Evolutionary conservation across 2,797 vertebrate species (phyloP).

Genomic region (Enteromius thamalakanensis): DNA sequence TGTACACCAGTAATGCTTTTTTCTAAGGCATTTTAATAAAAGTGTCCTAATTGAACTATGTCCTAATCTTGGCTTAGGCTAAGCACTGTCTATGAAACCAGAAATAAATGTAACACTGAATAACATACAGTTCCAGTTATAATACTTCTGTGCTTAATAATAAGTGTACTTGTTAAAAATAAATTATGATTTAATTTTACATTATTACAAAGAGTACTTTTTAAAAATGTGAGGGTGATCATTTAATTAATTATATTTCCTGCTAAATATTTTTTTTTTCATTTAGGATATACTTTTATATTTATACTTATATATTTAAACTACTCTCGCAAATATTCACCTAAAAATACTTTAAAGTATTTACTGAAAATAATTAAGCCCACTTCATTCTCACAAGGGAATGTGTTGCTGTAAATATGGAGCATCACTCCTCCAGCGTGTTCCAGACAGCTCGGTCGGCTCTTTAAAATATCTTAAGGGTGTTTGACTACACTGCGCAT

Average conservation of each 20-base stretch:
- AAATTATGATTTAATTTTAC: no score
- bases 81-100: no score
- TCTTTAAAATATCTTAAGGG: slow-evolving; percentile 18
- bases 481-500: slow-evolving; percentile 14
- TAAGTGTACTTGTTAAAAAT: not conserved
- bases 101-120: not conserved
- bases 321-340: not conserved
- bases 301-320: not conserved
- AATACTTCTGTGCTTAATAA: not conserved
- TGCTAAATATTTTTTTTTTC: not conserved
- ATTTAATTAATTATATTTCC: not conserved
- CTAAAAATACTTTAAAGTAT: not conserved
- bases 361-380: not conserved
- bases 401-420: not conserved
- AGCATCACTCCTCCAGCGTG: not conserved
- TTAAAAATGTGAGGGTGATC: not conserved
- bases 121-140: not conserved
- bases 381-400: not conserved
- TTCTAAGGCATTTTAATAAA: no score
- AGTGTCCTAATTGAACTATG: no score
- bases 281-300: no score
- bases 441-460: not conserved
- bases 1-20: no score
- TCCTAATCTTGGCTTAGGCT: no score
- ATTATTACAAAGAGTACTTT: no score